Evolutionary conservation across 2,888 invertebrate genomes (phyloP).

Genomic region (Ectemnius lituratus): DNA sequence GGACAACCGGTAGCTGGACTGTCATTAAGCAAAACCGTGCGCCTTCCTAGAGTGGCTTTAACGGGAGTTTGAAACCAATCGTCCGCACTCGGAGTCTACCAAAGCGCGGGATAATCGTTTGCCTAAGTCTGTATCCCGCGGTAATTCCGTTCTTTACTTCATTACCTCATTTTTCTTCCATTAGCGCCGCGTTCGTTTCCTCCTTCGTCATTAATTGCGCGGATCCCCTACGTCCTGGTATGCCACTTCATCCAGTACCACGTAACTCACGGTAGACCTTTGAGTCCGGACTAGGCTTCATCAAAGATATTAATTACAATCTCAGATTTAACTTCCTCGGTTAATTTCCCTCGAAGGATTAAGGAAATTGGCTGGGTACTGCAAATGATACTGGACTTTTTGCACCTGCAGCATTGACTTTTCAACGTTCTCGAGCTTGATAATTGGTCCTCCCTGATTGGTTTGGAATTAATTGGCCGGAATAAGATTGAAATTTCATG

Average conservation of each 20-base stretch:
- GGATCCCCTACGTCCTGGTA: neutral
- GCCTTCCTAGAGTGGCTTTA: neutral
- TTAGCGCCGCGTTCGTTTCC: constrained; percentile 24
- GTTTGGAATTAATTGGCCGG: too few relatives aligned
- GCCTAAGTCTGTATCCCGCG: constrained; percentile 8
- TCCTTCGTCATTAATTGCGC: constrained; percentile 30
- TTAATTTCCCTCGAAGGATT: too few relatives aligned
- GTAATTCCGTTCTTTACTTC: constrained; percentile 18
- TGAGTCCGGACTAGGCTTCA: constrained; percentile 3
- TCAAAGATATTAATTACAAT: constrained; percentile 26
- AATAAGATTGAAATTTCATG: too few relatives aligned
- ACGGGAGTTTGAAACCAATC: constrained; percentile 4
- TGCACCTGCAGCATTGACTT: too few relatives aligned
- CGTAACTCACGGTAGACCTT: constrained; percentile 32
- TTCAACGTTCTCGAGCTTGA: too few relatives aligned
- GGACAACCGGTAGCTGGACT: neutral
- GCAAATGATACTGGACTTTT: too few relatives aligned
- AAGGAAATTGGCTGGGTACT: too few relatives aligned
- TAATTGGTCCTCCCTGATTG: too few relatives aligned
- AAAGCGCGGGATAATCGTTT: constrained; percentile 5
- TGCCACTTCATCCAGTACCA: constrained; percentile 21
- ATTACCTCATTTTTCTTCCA: constrained; percentile 16
- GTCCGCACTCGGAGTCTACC: neutral
- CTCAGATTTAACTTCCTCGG: constrained; percentile 9
- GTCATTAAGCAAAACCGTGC: neutral